These are phyloP conservation scores for Tillus elongatus DNA, from an alignment of 2,888 invertebrate genomes.

Conservation along the genomic window DNA sequence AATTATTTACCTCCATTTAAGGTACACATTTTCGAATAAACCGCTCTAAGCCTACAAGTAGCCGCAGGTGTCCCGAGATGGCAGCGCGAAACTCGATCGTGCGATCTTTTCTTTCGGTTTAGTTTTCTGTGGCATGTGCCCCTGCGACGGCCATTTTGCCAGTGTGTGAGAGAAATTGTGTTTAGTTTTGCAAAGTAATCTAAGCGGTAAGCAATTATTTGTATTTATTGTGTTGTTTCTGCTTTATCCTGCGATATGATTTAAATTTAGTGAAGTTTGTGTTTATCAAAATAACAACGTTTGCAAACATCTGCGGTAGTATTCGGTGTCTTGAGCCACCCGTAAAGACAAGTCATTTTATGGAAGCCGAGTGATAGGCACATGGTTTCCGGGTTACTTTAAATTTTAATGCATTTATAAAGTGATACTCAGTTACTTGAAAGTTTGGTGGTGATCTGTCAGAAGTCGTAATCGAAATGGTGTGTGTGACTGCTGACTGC, in stretches of 20 bases:
- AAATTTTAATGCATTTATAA: slow-evolving; percentile 5
- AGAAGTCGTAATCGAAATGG: no score
- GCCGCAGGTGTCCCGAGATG: no score
- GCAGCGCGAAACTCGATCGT: no score
- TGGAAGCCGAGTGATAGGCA: slow-evolving; percentile 42
- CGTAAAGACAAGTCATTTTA: slow-evolving; percentile 35
- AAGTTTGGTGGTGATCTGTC: slow-evolving; percentile 13
- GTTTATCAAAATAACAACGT: slow-evolving; percentile 22
- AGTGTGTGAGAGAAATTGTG: slow-evolving; percentile 56
- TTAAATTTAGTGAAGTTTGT: slow-evolving; percentile 25
- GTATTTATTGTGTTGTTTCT: slow-evolving; percentile 28
- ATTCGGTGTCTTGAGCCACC: slow-evolving; percentile 33
- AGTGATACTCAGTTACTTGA: neutral
- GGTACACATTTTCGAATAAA: no score
- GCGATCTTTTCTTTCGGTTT: no score
- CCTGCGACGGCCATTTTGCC: slow-evolving; percentile 61
- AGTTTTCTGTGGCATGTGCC: slow-evolving; percentile 57
- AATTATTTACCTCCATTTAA: no score
- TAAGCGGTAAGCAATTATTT: slow-evolving; percentile 48
- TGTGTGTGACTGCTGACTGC: no score
- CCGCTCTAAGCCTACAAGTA: no score
- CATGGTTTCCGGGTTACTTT: slow-evolving; percentile 44
- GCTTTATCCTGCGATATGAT: slow-evolving; percentile 23
- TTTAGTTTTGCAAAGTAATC: slow-evolving; percentile 51
- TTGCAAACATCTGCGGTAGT: slow-evolving; percentile 31